Evolutionary conservation across 2,888 invertebrate species (phyloP), one percentile per base, ranked within the genome.

Genomic region (Choristoneura rosaceana): DNA sequence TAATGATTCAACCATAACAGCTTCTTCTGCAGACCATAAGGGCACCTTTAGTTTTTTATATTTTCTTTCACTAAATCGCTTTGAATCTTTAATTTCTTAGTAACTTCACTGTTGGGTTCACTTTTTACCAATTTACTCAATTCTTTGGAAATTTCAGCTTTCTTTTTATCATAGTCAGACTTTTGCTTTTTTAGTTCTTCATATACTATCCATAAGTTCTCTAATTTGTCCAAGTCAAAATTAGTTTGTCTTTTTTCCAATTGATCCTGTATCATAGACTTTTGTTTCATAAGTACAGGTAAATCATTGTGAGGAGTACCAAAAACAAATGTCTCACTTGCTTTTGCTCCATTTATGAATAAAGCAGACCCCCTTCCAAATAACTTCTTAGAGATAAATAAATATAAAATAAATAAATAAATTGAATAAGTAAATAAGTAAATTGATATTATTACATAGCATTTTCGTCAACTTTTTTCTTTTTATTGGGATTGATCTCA

Each of bases 21-120:
- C 94, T 84, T 97, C 96, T 85, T 98, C 97, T 7, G 97, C 91
- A n/a, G 95, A 95, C 95, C 96, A 96, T n/a, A 96, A 86, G 59
- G 94, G 92, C 12, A 94, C 90, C 82, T 95, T 96, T 0, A 97
- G 81, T 43, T 90, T 89, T 83, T 95, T 96, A 15, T 84, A 77
- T 97, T 96, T 60, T 95, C 95, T 80, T 95, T 95, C 0, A 96
- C 65, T 4, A 94, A 80, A 79, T 92, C 91, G 0, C 92, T 93
- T 79, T 96, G 95, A 14, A 95, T 86, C 84, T 95, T 95, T 2
- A 96, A 85, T 76, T 94, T 94, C 43, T 95, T 90, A 1, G 94
- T 84, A 76, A 93, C 87, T 7, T 90, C 82, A 74, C 88, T 79
- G 4, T 93, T 89, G 64, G 87, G 83, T 0, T 87, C 80, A 68